Conservation (phyloP, 2,888 invertebrate species). For the Merodon equestris region DNA sequence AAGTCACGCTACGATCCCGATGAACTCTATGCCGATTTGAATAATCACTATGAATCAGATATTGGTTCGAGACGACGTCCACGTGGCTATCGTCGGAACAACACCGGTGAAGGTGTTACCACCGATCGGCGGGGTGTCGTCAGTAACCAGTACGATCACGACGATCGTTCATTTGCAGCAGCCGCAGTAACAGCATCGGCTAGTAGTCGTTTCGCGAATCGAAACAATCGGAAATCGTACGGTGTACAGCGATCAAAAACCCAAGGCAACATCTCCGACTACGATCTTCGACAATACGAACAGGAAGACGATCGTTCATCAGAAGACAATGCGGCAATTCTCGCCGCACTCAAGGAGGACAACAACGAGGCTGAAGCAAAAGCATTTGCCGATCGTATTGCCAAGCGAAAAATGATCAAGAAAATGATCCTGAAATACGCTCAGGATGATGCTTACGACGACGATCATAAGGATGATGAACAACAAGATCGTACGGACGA, state of each 20-base stretch:
- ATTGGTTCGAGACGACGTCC: conserved; percentile 63
- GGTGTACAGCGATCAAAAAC: conserved; percentile 71
- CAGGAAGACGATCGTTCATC: conserved; percentile 79
- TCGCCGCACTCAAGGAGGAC: conserved; percentile 77
- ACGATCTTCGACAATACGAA: conserved; percentile 76
- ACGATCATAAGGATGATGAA: conserved; percentile 31
- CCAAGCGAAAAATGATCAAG: conserved; percentile 89
- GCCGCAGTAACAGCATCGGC: conserved; percentile 58
- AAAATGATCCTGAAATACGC: conserved; percentile 92
- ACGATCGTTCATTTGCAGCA: conserved; percentile 49
- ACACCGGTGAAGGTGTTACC: conserved; percentile 68
- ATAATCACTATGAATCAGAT: conserved; percentile 69
- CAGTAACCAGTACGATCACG: conserved; percentile 62
- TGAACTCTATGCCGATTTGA: conserved; percentile 71
- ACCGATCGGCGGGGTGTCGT: conserved; percentile 26
- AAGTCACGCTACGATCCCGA: conserved; percentile 73
- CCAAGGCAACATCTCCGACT: conserved; percentile 72
- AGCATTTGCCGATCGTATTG: conserved; percentile 85
- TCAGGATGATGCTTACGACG: conserved; percentile 85
- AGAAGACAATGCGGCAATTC: conserved; percentile 81
- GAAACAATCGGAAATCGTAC: conserved; percentile 69
- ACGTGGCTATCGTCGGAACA: conserved; percentile 74
- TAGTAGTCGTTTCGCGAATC: conserved; percentile 74
- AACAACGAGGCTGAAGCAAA: conserved; percentile 79
- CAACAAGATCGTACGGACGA: conserved; percentile 75